Evolutionary conservation across 2,797 vertebrate genomes (phyloP), one percentile per base, ranked within the genome.

Genomic region (Amphiprion clarkii): DNA sequence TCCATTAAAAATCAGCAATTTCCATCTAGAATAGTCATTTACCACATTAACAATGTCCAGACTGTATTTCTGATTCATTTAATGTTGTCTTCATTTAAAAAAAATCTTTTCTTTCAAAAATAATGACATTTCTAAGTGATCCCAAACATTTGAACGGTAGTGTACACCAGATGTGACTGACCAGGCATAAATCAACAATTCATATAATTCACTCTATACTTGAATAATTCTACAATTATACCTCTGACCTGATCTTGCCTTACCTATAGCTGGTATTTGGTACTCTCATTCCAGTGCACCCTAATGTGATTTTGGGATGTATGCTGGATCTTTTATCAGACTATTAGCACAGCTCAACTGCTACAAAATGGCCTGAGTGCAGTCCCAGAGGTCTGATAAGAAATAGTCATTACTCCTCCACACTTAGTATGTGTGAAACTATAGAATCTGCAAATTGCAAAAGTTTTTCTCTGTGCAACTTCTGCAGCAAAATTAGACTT

Each of bases 371-470:
- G 19, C 57, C 33, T 4, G 44, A 65, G 56, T 58, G 48, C 44
- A 55, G 62, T 53, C 65, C 59, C 77, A 31, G 61, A 68, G 68
- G 65, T 74, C 56, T 78, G 76, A 81, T 69, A 67, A 76, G 72
- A 57, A 72, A 75, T 31, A 56, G 52, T 67, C 64, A 83, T 85
- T 75, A 76, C 29, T 62, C 9, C 63, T 51, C 36, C 25, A 40
- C 52, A 31, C 19, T 52, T n/a, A 42, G 57, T 57, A 46, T 66
- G 44, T 39, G 55, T n/a, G 48, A 73, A 79, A 77, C 14, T 44
- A 74, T 61, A 78, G 21, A 61, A 74, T 68, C 29, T 78, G 66
- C 48, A 84, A 74, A 40, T 79, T 67, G 21, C 36, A 21, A 46
- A 58, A 12, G 51, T 63, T 60, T 64, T 78, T 56, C 44, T 42